A percentile compares a stretch with the other conserved stretches of the same genome.
These are phyloP conservation scores for Charaxes varanes DNA, from an alignment of 1,140 invertebrate genomes.

Conservation along the genomic window DNA sequence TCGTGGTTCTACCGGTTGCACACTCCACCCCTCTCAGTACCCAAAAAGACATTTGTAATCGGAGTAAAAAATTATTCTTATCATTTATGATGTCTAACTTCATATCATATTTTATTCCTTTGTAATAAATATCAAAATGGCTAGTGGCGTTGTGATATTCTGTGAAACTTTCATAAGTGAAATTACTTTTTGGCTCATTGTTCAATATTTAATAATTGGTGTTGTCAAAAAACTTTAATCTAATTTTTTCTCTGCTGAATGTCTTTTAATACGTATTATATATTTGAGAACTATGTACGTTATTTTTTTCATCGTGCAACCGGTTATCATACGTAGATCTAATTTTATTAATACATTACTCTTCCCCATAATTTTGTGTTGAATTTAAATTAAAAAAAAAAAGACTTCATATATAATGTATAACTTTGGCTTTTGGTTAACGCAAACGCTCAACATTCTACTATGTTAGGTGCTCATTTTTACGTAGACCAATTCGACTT, in stretches of 20 bases:
- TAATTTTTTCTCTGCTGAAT: too few relatives aligned
- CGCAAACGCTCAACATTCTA: constrained; percentile 17
- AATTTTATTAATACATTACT: constrained; percentile 1
- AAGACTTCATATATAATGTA: too few relatives aligned
- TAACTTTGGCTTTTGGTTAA: constrained; percentile 16
- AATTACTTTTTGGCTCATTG: too few relatives aligned
- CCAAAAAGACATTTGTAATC: constrained; percentile 4
- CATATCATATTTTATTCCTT: too few relatives aligned
- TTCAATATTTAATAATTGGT: too few relatives aligned
- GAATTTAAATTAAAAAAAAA: too few relatives aligned
- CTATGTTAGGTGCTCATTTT: constrained; percentile 17
- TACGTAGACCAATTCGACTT: constrained; percentile 16
- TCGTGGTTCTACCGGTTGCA: constrained; percentile 50
- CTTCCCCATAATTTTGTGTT: constrained; percentile 1
- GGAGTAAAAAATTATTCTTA: neutral
- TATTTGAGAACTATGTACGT: neutral
- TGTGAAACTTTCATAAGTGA: too few relatives aligned
- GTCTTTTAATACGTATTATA: too few relatives aligned
- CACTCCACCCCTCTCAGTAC: neutral
- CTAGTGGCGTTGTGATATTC: too few relatives aligned
- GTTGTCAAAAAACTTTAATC: neutral
- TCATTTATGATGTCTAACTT: too few relatives aligned
- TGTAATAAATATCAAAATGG: too few relatives aligned
- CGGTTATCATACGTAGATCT: neutral
- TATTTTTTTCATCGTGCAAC: neutral